Evolutionary conservation across 2,113 vertebrate species (phyloP), one percentile per base, ranked within the genome.

Genomic region (Anser cygnoides): DNA sequence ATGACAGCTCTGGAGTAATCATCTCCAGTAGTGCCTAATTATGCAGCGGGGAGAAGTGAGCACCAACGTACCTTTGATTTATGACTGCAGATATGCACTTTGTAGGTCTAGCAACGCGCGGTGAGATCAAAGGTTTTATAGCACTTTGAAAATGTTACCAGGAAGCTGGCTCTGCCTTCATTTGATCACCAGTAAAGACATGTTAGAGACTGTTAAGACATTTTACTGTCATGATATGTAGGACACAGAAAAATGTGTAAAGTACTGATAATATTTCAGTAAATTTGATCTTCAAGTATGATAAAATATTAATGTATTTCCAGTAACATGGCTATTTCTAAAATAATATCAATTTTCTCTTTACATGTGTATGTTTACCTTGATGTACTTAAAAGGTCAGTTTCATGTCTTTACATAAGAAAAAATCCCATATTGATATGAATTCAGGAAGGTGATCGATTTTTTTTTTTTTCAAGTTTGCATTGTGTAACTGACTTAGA

Each of bases 61-160:
- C 43, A 0, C 0, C 5, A 52, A 22, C 1, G 6, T 9, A 9
- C 43, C 44, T 84, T 57, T 37, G 31, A 41, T 43, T n/a, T 43
- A n/a, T 62, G 73, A 11, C 23, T 68, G 52, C 49, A 84, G 6
- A 89, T 7, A 35, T 0, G 5, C 14, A 5, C 39, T 78, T 29
- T 17, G 29, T 72, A 46, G 57, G 16, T 39, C 29, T 41, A 28
- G n/a, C 29, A 25, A 9, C 21, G 33, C 65, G 37, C 35, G 52
- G 13, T 17, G 67, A 55, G 88, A 67, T 33, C 14, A 29, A 26
- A 77, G 49, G 7, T 41, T 87, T 90, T 26, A 6, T 3, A 41
- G 70, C 44, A 29, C 37, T 76, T 55, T 62, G 76, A 31, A 33
- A 84, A n/a, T 57, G 49, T 61, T 82, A 62, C 66, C 89, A 70